Conservation (phyloP, 2,113 vertebrate genomes). For the Halcyon senegalensis region DNA sequence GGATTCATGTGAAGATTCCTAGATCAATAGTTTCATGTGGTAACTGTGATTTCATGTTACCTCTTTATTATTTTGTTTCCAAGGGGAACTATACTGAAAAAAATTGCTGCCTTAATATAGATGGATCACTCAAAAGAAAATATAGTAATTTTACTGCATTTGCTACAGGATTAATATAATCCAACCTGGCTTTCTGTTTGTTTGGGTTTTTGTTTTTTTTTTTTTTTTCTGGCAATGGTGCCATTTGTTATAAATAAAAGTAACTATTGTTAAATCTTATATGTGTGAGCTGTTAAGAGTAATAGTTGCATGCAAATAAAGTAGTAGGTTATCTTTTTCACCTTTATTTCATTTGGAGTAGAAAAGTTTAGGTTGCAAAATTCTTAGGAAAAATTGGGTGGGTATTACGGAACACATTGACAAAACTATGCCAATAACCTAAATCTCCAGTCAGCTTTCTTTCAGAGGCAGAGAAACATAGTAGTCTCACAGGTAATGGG, state of each 20-base stretch:
- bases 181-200: not conserved
- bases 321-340: not conserved
- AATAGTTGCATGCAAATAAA: not conserved
- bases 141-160: not conserved
- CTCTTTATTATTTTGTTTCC: not conserved
- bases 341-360: not conserved
- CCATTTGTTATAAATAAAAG: not conserved
- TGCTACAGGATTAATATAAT: not conserved
- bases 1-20: not conserved
- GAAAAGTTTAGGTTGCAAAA: not conserved
- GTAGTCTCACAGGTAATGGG: not conserved
- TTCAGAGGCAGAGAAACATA: not conserved
- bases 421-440: not conserved
- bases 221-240: not conserved
- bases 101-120: not conserved
- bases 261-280: not conserved
- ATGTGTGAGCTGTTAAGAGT: not conserved
- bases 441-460: not conserved
- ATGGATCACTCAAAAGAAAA: not conserved
- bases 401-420: not conserved
- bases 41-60: not conserved
- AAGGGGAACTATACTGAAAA: not conserved
- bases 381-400: not conserved
- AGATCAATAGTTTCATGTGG: not conserved
- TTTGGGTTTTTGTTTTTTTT: too few species aligned